Percentiles rank a stretch among this genome's conserved stretches.
These are phyloP conservation scores for Charanyca ferruginea DNA, from an alignment of 2,888 invertebrate genomes.

Conservation along the genomic window DNA sequence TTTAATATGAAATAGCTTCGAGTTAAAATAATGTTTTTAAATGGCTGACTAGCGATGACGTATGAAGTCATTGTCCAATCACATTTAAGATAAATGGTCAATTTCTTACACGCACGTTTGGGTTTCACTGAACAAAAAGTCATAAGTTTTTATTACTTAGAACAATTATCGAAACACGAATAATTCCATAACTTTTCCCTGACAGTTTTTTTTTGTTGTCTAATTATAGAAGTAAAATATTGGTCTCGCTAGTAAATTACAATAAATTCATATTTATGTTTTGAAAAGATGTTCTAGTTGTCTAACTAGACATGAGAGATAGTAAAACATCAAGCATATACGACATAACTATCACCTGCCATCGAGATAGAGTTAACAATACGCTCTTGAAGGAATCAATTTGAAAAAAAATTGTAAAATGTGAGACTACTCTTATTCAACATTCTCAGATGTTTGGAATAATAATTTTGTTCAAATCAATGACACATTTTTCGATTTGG, in stretches of 20 bases:
- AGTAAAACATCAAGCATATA: conserved; percentile 7
- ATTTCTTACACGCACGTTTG: conserved; percentile 54
- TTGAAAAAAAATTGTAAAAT: not conserved
- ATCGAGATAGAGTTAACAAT: conserved; percentile 1
- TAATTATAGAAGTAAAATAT: not conserved
- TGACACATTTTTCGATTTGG: no score
- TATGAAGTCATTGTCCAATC: conserved; percentile 66
- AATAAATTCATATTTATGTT: conserved; percentile 24
- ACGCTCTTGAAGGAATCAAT: conserved; percentile 12
- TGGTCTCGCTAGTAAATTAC: not conserved
- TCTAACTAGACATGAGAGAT: not conserved
- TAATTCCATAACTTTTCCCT: not conserved
- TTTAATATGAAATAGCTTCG: not conserved
- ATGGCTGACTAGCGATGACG: conserved; percentile 57
- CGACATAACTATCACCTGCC: conserved; percentile 33
- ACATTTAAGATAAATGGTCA: conserved; percentile 56
- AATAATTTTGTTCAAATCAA: no score
- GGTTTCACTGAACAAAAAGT: conserved; percentile 3
- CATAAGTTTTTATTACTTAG: conserved; percentile 17
- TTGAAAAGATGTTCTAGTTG: conserved; percentile 22
- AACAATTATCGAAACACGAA: conserved; percentile 20
- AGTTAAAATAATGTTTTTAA: conserved; percentile 26
- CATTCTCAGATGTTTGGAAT: no score
- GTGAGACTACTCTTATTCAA: no score
- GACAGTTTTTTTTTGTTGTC: not conserved